phyloP scores from a whole-genome alignment of 2,113 vertebrate genomes.

The Mus pahari region DNA sequence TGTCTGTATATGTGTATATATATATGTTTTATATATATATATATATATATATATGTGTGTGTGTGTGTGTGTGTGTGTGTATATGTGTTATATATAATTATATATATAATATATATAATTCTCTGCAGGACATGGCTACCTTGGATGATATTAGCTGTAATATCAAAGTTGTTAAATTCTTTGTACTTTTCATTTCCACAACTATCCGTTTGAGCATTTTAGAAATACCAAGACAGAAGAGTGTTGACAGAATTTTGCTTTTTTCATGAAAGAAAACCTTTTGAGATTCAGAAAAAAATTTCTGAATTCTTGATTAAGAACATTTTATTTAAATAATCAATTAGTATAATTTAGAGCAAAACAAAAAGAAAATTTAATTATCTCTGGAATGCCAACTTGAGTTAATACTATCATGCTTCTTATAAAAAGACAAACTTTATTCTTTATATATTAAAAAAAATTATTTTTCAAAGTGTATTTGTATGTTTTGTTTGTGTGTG shows the following conservation, averaged over 20 bases:
- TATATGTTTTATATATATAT: too few species aligned
- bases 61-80: too few species aligned
- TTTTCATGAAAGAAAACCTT: slow-evolving; percentile 2
- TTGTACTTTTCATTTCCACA: background rate
- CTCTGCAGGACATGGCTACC: background rate
- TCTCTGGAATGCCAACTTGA: background rate
- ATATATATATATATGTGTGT: background rate
- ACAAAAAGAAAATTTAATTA: background rate
- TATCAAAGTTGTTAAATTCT: background rate
- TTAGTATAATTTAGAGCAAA: slow-evolving; percentile 24
- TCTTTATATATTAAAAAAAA: background rate
- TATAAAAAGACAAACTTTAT: background rate
- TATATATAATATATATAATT: background rate
- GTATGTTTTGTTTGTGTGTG: background rate
- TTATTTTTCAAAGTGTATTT: background rate
- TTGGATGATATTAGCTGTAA: background rate
- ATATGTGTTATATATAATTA: too few species aligned
- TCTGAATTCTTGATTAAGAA: background rate
- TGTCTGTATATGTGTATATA: too few species aligned
- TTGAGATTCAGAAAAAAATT: slow-evolving; percentile 10
- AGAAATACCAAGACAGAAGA: slow-evolving; percentile 30
- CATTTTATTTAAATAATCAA: background rate
- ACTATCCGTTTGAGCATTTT: background rate
- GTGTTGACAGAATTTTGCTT: slow-evolving; percentile 18
- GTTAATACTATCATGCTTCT: background rate